phyloP scores from a whole-genome alignment of 1,140 invertebrate genomes.

The Eurosta solidaginis region DNA sequence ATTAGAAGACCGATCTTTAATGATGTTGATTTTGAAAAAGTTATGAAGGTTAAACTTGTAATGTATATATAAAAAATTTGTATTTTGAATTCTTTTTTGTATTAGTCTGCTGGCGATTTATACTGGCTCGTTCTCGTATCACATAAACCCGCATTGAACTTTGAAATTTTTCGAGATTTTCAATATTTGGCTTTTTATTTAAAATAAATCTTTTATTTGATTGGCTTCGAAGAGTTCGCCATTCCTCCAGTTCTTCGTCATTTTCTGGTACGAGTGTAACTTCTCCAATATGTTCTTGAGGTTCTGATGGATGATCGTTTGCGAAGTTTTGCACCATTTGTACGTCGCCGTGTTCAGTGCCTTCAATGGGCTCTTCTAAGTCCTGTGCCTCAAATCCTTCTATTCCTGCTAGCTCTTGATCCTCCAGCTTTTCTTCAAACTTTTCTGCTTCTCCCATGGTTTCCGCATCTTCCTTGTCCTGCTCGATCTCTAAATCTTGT shows the following conservation, averaged over 20 bases:
- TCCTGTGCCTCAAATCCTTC: no score
- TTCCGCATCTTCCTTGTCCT: not conserved
- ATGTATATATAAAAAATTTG: no score
- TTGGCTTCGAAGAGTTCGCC: not conserved
- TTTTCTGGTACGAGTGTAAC: not conserved
- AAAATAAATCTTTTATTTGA: not conserved
- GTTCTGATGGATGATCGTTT: slow-evolving; percentile 7
- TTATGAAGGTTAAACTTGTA: no score
- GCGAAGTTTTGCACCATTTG: not conserved
- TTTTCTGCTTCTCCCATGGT: not conserved
- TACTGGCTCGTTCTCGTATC: slow-evolving; percentile 45
- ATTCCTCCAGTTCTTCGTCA: not conserved
- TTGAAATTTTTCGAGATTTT: slow-evolving; percentile 42
- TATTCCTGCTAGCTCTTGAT: not conserved
- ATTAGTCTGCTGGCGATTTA: slow-evolving; percentile 42
- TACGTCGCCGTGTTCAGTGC: not conserved
- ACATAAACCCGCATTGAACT: slow-evolving; percentile 45
- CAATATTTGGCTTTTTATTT: not conserved
- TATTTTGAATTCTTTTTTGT: not conserved
- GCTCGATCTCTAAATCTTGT: not conserved
- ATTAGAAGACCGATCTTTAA: no score
- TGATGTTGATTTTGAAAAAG: no score
- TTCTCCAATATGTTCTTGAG: slow-evolving; percentile 13
- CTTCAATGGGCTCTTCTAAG: not conserved
- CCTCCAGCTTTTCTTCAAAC: not conserved